Percentiles rank a stretch among this genome's conserved stretches.
Evolutionary conservation across 2,797 vertebrate genomes (phyloP).

Genomic region (Alcedo quadribrachys): DNA sequence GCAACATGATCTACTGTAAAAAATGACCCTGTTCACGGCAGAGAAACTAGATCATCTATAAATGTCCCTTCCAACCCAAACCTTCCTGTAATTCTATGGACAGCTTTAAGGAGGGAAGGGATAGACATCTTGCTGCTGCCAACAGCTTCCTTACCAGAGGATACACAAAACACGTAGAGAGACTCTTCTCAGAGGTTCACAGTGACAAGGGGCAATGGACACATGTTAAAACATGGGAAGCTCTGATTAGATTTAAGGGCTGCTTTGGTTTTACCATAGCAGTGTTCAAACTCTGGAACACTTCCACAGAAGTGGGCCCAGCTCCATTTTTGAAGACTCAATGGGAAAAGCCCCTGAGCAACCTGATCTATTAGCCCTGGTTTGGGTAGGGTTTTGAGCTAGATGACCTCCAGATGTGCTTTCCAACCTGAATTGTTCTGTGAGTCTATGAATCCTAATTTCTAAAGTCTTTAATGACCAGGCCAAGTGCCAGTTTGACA

Average conservation of each 20-base stretch:
- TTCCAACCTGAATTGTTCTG: background rate
- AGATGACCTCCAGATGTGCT: background rate
- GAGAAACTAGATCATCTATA: no score
- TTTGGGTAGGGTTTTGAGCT: background rate
- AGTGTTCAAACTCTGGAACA: background rate
- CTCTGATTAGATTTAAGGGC: background rate
- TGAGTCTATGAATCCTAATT: background rate
- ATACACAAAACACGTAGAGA: background rate
- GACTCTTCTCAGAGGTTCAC: background rate
- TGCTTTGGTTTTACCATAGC: background rate
- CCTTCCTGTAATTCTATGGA: background rate
- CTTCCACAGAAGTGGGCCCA: background rate
- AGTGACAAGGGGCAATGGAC: background rate
- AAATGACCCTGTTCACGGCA: accelerated
- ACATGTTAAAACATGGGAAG: background rate
- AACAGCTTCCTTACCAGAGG: background rate
- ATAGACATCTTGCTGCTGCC: background rate
- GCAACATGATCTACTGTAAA: background rate
- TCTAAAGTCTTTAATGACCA: background rate
- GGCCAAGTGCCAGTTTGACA: background rate
- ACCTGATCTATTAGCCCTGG: background rate
- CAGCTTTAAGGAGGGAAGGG: background rate
- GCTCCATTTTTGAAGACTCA: background rate
- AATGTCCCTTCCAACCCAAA: background rate
- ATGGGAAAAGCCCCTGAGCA: background rate